Conservation (phyloP, 1,140 invertebrate species). For the Orius insidiosus region DNA sequence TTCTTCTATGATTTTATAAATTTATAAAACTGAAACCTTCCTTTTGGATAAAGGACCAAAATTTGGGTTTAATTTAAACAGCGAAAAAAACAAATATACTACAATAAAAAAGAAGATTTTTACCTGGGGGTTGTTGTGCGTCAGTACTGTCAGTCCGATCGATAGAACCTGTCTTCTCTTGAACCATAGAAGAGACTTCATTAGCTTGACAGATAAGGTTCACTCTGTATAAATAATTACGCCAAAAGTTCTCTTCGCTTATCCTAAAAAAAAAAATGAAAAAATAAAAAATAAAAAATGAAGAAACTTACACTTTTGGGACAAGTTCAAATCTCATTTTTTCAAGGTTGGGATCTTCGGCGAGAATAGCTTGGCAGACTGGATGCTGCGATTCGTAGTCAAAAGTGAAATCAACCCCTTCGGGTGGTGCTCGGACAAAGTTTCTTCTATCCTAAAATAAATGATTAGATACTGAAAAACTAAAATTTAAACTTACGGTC, state of each 20-base stretch:
- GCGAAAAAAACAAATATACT: neutral
- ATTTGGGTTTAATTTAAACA: constrained; percentile 4
- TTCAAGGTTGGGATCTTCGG: constrained; percentile 86
- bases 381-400: constrained; percentile 82
- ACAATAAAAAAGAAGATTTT: neutral
- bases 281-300: neutral
- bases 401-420: constrained; percentile 89
- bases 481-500: constrained; percentile 34
- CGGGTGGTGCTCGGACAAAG: constrained; percentile 88
- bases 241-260: constrained; percentile 96
- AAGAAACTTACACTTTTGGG: constrained; percentile 71
- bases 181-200: constrained; percentile 55
- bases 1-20: too few relatives aligned
- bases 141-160: constrained; percentile 8
- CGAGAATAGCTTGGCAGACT: constrained; percentile 81
- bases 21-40: too few relatives aligned
- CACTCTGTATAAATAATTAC: constrained; percentile 98
- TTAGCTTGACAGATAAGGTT: constrained; percentile 93
- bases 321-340: constrained; percentile 98
- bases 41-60: neutral
- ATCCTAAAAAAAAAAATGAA: constrained; percentile 42
- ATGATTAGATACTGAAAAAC: constrained; percentile 12
- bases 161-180: constrained; percentile 28
- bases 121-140: constrained; percentile 6
- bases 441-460: constrained; percentile 73